Evolutionary conservation across 2,113 vertebrate species (phyloP), one percentile per base, ranked within the genome.

Genomic region (Dromas ardeola): DNA sequence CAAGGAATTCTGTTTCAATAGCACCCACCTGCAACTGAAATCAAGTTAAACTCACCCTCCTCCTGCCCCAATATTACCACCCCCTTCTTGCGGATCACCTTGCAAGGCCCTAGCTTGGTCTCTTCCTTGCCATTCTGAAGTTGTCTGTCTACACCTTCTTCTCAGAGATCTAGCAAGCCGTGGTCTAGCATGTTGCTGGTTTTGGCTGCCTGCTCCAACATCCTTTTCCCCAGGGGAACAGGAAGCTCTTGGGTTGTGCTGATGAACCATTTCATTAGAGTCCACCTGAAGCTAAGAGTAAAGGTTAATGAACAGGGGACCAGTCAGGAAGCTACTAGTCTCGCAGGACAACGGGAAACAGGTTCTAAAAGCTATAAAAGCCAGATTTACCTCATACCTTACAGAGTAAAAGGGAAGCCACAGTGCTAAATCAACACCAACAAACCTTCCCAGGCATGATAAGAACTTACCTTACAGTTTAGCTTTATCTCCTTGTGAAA

Each of bases 371-470:
- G 7, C 30, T 10, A 13, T 29, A 89, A 81, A 78, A 79, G 2
- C 30, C 47, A 52, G 0, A 4, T n/a, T 74, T 42, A 65, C 22
- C 23, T 29, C 27, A 21, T 11, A 38, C 2, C 7, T 42, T 40
- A 25, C 3, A 66, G 10, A 38, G 2, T 3, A 65, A 80, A 88
- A 65, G 6, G 12, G 10, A 83, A 78, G 0, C 15, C 15, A 78
- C 8, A 17, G 0, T 1, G 0, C 10, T 26, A 77, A 83, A 2
- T 2, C 5, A 83, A 45, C 16, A 76, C 5, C 42, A 86, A 49
- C 4, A 34, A 9, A 15, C 13, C 11, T 70, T 45, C 5, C 11
- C 12, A 17, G 2, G 4, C 9, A 30, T 0, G 0, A 4, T 17
- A 50, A 71, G 7, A 34, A 15, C 86, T 79, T 74, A 93, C 84